These are phyloP conservation scores for Drosophila lacertosa DNA, from an alignment of 1,140 invertebrate genomes.

Conservation along the genomic window DNA sequence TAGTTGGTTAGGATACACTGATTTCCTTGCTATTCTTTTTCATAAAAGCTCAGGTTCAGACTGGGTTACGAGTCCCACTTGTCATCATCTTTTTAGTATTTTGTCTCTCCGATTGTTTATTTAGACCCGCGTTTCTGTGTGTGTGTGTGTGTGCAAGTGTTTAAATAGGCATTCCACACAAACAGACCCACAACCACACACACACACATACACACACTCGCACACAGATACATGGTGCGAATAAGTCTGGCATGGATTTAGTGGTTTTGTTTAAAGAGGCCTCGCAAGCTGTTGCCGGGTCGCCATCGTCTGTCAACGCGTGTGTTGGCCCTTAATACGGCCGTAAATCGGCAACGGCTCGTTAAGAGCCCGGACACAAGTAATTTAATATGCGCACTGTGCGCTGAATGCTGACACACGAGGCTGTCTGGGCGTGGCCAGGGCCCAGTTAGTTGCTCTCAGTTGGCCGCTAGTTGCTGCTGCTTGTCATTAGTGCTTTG, in stretches of 20 bases:
- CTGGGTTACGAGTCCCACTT: conserved; percentile 34
- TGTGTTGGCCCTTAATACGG: conserved; percentile 12
- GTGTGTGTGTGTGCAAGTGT: conserved; percentile 42
- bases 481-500: conserved; percentile 58
- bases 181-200: background rate
- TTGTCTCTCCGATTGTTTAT: conserved; percentile 62
- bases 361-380: conserved; percentile 43
- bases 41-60: conserved; percentile 62
- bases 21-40: background rate
- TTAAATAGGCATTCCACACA: conserved; percentile 64
- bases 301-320: conserved; percentile 21
- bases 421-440: conserved; percentile 22
- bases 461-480: background rate
- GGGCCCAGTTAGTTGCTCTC: background rate
- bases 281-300: conserved; percentile 4
- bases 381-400: conserved; percentile 68
- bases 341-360: conserved; percentile 53
- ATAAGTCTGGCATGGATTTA: conserved; percentile 19
- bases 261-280: conserved; percentile 48
- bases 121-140: conserved; percentile 38
- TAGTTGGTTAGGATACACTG: too few species aligned
- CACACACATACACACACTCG: background rate
- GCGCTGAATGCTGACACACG: conserved; percentile 34
- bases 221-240: background rate
- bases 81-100: conserved; percentile 76